Evolutionary conservation across 2,113 vertebrate species (phyloP).

Genomic region (Halichoerus grypus): DNA sequence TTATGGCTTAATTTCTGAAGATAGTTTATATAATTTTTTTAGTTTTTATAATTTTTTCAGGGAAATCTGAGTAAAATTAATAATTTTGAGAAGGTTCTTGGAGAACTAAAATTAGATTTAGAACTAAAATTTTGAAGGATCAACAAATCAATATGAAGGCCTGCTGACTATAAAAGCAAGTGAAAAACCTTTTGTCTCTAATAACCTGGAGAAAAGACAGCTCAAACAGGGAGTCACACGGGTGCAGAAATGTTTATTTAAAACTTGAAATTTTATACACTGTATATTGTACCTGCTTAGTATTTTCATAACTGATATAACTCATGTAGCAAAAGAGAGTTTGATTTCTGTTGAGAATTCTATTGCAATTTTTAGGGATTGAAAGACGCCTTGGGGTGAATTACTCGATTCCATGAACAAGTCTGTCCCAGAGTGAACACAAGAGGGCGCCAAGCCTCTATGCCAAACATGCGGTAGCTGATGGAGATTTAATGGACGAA

Average conservation of each 20-base stretch:
- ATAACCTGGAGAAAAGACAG: neutral
- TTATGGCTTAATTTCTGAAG: conserved; percentile 37
- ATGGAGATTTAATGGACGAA: conserved; percentile 54
- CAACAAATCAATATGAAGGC: neutral
- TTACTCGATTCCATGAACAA: neutral
- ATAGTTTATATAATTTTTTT: neutral
- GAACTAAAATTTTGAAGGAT: neutral
- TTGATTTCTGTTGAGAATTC: neutral
- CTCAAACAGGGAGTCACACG: neutral
- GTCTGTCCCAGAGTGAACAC: conserved; percentile 31
- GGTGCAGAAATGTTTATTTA: neutral
- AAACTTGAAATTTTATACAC: neutral
- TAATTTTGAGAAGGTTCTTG: neutral
- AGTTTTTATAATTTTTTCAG: neutral
- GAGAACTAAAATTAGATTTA: neutral
- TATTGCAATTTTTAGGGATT: neutral
- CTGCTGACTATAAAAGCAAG: neutral
- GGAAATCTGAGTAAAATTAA: neutral
- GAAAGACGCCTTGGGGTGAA: fast-evolving
- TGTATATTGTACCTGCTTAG: neutral
- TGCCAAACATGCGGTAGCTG: neutral
- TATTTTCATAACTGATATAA: neutral
- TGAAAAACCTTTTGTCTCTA: neutral
- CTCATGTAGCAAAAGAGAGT: neutral
- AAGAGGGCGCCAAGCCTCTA: conserved; percentile 78